Evolutionary conservation across 1,140 invertebrate species (phyloP), one percentile per base, ranked within the genome.

Genomic region (Brachionus calyciflorus): DNA sequence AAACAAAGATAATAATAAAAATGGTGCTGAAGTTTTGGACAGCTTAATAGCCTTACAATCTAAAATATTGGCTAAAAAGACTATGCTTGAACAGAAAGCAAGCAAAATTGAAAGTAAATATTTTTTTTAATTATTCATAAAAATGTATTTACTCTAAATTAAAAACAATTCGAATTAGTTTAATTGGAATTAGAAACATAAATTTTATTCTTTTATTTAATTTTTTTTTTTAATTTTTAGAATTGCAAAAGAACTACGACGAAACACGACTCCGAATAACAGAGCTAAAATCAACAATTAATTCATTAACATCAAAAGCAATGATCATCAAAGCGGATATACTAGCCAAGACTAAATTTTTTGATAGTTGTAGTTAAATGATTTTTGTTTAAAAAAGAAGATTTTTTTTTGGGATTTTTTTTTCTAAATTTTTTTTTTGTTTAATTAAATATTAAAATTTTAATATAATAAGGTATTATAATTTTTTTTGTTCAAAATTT

Each of bases 291-390:
- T 51, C 44, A 49, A 73, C 69, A 73, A 51, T 73, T 19, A 40
- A 17, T 24, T 49, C 46, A 10, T 55, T 73, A 33, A 73, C 30
- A 37, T 51, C 51, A 24, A 49, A 51, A 51, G 69, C 69, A 6
- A 73, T 73, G 51, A 33, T 40, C 14, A 73, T 73, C 1, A 73
- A 73, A 49, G 19, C 48, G 33, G 69, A 73, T 49, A 73, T 73
- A 28, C 48, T 40, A 41, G 44, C 46, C n/a, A 73, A 73, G 26
- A 37, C 30, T 51, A 55, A 55, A 49, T 73, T 26, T 73, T 73
- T 73, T 51, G 37, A 49, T 55, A 73, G 51, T 33, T 73, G 69
- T 55, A 73, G 69, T 51, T 73, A 73, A 73, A 60, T 60, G 28
- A 26, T 10, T 37, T 60, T 37, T 7, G 19, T n/a, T n/a, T n/a